phyloP scores from a whole-genome alignment of 2,888 invertebrate species.

The Hesperia comma region DNA sequence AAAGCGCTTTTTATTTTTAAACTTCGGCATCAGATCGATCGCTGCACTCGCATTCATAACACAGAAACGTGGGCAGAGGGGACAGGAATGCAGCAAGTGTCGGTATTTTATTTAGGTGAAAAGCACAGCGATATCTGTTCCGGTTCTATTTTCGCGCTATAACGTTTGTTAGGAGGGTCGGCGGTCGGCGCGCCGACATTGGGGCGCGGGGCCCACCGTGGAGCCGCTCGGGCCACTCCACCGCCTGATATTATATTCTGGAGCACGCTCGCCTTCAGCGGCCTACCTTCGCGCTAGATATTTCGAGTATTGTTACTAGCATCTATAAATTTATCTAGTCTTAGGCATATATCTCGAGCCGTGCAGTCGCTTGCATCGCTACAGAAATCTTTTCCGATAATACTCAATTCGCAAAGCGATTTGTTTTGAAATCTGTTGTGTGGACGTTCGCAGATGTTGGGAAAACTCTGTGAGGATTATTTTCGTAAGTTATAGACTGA shows the following conservation, averaged over 20 bases:
- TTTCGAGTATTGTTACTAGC: slow-evolving; percentile 81
- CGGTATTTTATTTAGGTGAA: slow-evolving; percentile 78
- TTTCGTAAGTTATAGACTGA: too few species aligned
- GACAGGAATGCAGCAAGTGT: slow-evolving; percentile 65
- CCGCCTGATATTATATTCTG: slow-evolving; percentile 82
- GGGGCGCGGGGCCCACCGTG: slow-evolving; percentile 57
- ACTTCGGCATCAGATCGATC: slow-evolving; percentile 66
- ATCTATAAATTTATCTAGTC: slow-evolving; percentile 80
- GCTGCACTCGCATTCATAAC: slow-evolving; percentile 65
- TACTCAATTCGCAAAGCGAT: not conserved
- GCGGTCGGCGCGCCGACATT: slow-evolving; percentile 50
- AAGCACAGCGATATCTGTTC: slow-evolving; percentile 67
- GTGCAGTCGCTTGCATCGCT: slow-evolving; percentile 74
- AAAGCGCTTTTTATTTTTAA: slow-evolving; percentile 63
- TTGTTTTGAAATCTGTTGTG: slow-evolving; percentile 6
- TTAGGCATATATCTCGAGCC: slow-evolving; percentile 73
- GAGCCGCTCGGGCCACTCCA: slow-evolving; percentile 71
- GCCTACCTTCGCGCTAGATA: slow-evolving; percentile 80
- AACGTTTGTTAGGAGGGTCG: slow-evolving; percentile 76
- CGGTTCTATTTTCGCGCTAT: slow-evolving; percentile 79
- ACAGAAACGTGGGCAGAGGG: slow-evolving; percentile 64
- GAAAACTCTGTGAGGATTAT: not conserved
- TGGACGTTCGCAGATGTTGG: slow-evolving; percentile 2
- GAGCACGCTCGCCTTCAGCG: slow-evolving; percentile 75
- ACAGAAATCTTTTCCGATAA: slow-evolving; percentile 8